These are phyloP conservation scores for Ctenopoma kingsleyae DNA, from an alignment of 2,797 vertebrate species.

Conservation along the genomic window DNA sequence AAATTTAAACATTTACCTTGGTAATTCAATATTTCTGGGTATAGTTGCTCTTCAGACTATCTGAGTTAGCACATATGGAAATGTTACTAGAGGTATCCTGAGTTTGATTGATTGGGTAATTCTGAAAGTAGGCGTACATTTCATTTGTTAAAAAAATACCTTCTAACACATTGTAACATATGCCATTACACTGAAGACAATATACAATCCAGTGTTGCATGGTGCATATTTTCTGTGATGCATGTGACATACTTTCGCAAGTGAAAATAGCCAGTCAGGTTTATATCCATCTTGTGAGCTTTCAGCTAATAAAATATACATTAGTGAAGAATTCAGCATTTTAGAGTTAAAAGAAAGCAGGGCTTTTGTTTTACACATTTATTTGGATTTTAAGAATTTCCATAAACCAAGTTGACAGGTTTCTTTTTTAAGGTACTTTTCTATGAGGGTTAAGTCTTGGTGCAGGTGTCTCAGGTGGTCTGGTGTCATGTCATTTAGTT, in stretches of 20 bases:
- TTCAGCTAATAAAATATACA: slow-evolving; percentile 13
- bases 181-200: neutral
- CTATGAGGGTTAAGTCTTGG: slow-evolving; percentile 3
- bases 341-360: slow-evolving; percentile 23
- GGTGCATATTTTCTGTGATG: neutral
- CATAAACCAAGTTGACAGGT: neutral
- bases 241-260: slow-evolving; percentile 10
- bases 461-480: slow-evolving; percentile 20
- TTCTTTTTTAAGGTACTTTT: neutral
- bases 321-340: slow-evolving; percentile 12
- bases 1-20: slow-evolving; percentile 30
- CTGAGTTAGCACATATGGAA: slow-evolving; percentile 9
- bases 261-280: slow-evolving; percentile 19
- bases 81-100: neutral
- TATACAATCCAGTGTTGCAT: neutral
- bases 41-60: slow-evolving; percentile 30
- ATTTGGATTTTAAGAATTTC: slow-evolving; percentile 6
- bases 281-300: slow-evolving; percentile 5
- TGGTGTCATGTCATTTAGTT: slow-evolving; percentile 24
- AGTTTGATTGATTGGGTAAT: neutral
- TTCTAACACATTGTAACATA: neutral
- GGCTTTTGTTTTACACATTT: slow-evolving; percentile 5
- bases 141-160: neutral
- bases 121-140: neutral
- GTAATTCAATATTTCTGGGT: slow-evolving; percentile 10